These are phyloP conservation scores for Budorcas taxicolor DNA, from an alignment of 2,113 vertebrate genomes.

Conservation along the genomic window DNA sequence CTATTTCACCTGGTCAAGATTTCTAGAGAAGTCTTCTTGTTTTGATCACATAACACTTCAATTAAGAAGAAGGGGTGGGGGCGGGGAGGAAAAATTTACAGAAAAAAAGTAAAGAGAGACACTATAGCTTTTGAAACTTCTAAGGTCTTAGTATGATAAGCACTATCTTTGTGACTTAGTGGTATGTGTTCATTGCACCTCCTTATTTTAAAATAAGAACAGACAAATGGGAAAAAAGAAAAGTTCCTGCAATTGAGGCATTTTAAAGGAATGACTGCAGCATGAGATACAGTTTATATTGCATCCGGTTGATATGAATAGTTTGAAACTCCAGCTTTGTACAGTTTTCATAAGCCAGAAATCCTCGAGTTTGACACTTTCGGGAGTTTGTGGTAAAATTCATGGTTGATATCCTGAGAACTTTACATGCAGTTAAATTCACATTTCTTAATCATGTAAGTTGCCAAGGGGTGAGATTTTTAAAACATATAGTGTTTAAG, in stretches of 20 bases:
- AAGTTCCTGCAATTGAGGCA: not conserved
- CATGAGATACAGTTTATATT: not conserved
- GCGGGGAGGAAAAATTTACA: not conserved
- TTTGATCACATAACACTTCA: constrained; percentile 37
- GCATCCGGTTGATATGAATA: not conserved
- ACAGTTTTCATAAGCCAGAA: not conserved
- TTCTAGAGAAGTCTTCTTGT: constrained; percentile 48
- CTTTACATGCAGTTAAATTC: not conserved
- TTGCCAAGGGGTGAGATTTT: not conserved
- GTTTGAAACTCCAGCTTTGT: not conserved
- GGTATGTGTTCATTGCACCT: constrained; percentile 51
- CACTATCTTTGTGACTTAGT: not conserved
- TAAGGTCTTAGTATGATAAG: constrained; percentile 1
- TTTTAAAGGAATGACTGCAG: not conserved
- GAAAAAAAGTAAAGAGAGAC: constrained; percentile 63
- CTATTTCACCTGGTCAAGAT: constrained; percentile 70
- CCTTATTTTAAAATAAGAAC: not conserved
- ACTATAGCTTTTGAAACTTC: constrained; percentile 29
- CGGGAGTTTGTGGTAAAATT: not conserved
- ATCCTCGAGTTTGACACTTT: not conserved
- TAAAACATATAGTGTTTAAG: not conserved
- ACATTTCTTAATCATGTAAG: not conserved
- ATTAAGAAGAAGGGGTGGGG: not conserved
- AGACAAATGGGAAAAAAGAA: not conserved
- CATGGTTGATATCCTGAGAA: not conserved